Evolutionary conservation across 2,888 invertebrate genomes (phyloP).

Genomic region (Dynastes maya): DNA sequence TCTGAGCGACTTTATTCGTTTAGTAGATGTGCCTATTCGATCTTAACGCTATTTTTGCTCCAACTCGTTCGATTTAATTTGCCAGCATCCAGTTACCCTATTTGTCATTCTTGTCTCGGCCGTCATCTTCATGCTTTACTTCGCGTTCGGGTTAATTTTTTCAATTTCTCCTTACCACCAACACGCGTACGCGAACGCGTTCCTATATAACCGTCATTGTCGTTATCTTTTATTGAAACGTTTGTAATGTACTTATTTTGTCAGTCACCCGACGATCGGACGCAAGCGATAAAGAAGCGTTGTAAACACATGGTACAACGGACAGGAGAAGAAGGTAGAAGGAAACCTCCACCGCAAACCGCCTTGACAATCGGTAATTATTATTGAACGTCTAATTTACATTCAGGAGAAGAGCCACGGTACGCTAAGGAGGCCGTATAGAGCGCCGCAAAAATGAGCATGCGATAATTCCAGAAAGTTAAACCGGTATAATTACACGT

Average conservation of each 20-base stretch:
- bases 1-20: neutral
- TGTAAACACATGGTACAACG: conserved; percentile 33
- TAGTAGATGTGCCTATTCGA: conserved; percentile 6
- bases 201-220: conserved; percentile 32
- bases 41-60: conserved; percentile 5
- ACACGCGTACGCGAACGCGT: conserved; percentile 1
- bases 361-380: conserved; percentile 62
- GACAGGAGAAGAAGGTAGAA: conserved; percentile 2
- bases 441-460: conserved; percentile 59
- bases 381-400: conserved; percentile 63
- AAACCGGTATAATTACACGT: conserved; percentile 64
- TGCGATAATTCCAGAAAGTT: conserved; percentile 62
- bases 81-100: conserved; percentile 40
- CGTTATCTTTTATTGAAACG: conserved; percentile 42
- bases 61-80: conserved; percentile 28
- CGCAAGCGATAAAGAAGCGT: conserved; percentile 36
- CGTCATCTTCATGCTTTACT: conserved; percentile 30
- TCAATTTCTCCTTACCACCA: conserved; percentile 18
- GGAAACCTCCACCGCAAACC: conserved; percentile 21
- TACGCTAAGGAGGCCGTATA: conserved; percentile 41
- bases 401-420: conserved; percentile 53
- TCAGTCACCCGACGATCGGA: conserved; percentile 34
- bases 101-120: conserved; percentile 39
- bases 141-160: conserved; percentile 6
- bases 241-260: conserved; percentile 45